These are phyloP conservation scores for Brachyistius frenatus DNA, from an alignment of 2,113 vertebrate genomes.

Conservation along the genomic window DNA sequence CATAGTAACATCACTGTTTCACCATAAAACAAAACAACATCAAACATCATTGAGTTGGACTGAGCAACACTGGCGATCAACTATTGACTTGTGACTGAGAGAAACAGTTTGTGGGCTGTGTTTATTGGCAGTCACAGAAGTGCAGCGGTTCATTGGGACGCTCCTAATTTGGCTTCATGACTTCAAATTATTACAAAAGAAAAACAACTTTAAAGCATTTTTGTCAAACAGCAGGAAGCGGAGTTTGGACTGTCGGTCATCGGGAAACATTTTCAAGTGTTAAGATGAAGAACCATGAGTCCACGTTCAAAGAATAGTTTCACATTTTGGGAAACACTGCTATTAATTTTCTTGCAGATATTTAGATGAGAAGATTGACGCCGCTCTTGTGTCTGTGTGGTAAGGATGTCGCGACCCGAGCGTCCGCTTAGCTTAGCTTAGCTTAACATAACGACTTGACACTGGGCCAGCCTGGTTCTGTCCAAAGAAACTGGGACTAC, in stretches of 20 bases:
- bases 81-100: slow-evolving; percentile 32
- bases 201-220: slow-evolving; percentile 35
- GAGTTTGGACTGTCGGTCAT: slow-evolving; percentile 31
- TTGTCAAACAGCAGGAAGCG: slow-evolving; percentile 20
- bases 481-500: too few species aligned
- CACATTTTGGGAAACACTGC: slow-evolving; percentile 6
- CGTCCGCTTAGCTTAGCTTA: slow-evolving; percentile 19
- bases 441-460: background rate
- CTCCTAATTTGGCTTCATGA: slow-evolving; percentile 52
- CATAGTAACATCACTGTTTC: slow-evolving; percentile 68
- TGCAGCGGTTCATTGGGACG: slow-evolving; percentile 48
- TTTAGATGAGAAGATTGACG: background rate
- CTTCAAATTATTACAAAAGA: slow-evolving; percentile 10
- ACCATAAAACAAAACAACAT: slow-evolving; percentile 73
- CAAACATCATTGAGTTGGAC: slow-evolving; percentile 63
- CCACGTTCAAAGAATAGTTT: slow-evolving; percentile 41
- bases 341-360: background rate
- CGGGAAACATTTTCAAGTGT: slow-evolving; percentile 37
- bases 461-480: background rate
- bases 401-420: too few species aligned
- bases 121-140: slow-evolving; percentile 37
- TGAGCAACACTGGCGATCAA: slow-evolving; percentile 59
- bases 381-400: too few species aligned
- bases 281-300: slow-evolving; percentile 55
- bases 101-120: slow-evolving; percentile 40